Base-by-base conservation (phyloP, 2,797 vertebrate genomes). In the Peromyscus attwateri region DNA sequence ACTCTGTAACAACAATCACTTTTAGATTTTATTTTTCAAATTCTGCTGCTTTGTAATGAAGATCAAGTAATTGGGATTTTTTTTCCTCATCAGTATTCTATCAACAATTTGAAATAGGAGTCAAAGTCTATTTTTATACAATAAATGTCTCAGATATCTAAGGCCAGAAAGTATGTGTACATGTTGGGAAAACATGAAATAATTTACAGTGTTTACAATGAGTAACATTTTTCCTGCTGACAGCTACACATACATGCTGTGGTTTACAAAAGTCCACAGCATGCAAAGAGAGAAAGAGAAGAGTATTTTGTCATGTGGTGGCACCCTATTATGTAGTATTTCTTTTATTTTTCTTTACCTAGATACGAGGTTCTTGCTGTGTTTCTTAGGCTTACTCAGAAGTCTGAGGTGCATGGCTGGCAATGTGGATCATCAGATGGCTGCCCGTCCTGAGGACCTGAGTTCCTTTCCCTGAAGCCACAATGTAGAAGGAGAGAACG, bases 121-220 rank as follows among this genome's bases (percentile, higher is more conserved):
- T 85, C 27, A 81, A 90, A 90, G 71, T 88, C 19, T 77, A 40
- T 27, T 94, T 83, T 83, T 55, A 17, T 71, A 83, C 40, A 62
- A 40, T 13, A 88, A 84, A 40, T 52, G 10, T 82, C 14, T 82
- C 10, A 27, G 29, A 62, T 90, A 89, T 31, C 91, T 96, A 91
- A 95, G 46, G 73, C 13, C n/a, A 70, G 57, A 92, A 88, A 92
- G 16, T 21, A 79, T 46, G 11, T 43, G 82, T 27, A 87, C 66
- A 11, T 49, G 1, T 89, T 60, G 27, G 4, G 21, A 84, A 95
- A 87, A 13, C 2, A 68, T 76, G 80, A 37, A 91, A 27, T 34
- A 87, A 60, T 96, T 90, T 83, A 82, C 46, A 57, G 87, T 17
- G 90, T 82, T 96, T 37, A 37, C 40, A 75, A 19, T 55, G 40